Conservation (phyloP, 2,113 vertebrate genomes). For the Takifugu bimaculatus region DNA sequence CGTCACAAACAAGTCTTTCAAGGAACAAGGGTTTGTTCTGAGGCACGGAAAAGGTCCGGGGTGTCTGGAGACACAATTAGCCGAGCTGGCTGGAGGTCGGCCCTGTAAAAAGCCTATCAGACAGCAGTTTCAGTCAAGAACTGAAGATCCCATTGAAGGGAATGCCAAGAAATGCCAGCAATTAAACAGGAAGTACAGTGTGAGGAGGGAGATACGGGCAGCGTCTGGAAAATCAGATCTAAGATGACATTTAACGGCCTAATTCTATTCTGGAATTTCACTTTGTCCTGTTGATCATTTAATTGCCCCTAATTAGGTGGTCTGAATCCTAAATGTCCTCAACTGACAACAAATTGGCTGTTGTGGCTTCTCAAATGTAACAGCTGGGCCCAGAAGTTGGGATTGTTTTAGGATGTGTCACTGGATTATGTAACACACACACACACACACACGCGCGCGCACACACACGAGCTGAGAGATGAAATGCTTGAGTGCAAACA, state of each 20-base stretch:
- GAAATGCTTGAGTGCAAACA: constrained; percentile 48
- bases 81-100: constrained; percentile 4
- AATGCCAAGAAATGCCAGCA: background rate
- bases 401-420: constrained; percentile 7
- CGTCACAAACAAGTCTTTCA: constrained; percentile 19
- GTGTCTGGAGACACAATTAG: constrained; percentile 18
- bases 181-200: too few relatives aligned
- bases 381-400: background rate
- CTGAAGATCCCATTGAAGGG: constrained; percentile 3
- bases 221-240: too few relatives aligned
- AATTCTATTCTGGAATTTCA: too few relatives aligned
- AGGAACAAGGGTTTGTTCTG: constrained; percentile 19
- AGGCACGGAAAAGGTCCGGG: constrained; percentile 16
- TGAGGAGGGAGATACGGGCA: too few relatives aligned
- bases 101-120: constrained; percentile 1
- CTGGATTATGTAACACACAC: constrained; percentile 27
- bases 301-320: too few relatives aligned
- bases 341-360: background rate
- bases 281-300: too few relatives aligned
- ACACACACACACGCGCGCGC: constrained; percentile 1
- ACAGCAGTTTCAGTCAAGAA: constrained; percentile 5
- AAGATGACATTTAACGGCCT: too few relatives aligned
- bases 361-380: background rate
- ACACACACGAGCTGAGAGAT: constrained; percentile 27
- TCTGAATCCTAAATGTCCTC: too few relatives aligned